These are phyloP conservation scores for Oriolus oriolus DNA, from an alignment of 2,113 vertebrate genomes.

Conservation along the genomic window DNA sequence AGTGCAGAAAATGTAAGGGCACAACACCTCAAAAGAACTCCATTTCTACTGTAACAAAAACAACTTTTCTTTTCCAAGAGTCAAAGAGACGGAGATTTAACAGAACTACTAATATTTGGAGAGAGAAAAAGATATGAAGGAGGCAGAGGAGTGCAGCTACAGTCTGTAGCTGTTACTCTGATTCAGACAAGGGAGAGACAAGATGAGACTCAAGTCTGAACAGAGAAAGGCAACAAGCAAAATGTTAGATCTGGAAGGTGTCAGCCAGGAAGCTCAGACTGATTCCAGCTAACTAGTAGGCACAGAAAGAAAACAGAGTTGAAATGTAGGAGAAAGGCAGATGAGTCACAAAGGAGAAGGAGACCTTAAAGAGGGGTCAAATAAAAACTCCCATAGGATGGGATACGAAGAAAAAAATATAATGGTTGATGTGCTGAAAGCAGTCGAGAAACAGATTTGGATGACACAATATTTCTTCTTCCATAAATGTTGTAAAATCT, in stretches of 20 bases:
- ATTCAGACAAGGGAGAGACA: background rate
- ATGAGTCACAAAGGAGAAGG: background rate
- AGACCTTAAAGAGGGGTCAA: background rate
- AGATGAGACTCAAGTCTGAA: background rate
- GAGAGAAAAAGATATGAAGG: background rate
- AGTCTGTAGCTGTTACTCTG: background rate
- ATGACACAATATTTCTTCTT: background rate
- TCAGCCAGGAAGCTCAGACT: background rate
- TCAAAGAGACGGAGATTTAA: background rate
- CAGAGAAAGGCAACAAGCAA: background rate
- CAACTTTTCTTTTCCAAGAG: background rate
- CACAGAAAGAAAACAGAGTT: background rate
- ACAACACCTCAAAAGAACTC: background rate
- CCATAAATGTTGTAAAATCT: background rate
- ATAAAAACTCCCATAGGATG: background rate
- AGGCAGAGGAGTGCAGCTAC: background rate
- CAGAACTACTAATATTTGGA: background rate
- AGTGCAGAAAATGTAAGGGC: background rate
- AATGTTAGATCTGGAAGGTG: background rate
- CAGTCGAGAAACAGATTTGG: background rate
- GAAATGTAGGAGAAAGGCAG: background rate
- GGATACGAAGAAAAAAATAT: background rate
- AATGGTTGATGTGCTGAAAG: background rate
- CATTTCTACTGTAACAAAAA: background rate
- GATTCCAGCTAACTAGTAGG: background rate